Conservation (phyloP, 1,140 invertebrate species). For the Tenebrio molitor region DNA sequence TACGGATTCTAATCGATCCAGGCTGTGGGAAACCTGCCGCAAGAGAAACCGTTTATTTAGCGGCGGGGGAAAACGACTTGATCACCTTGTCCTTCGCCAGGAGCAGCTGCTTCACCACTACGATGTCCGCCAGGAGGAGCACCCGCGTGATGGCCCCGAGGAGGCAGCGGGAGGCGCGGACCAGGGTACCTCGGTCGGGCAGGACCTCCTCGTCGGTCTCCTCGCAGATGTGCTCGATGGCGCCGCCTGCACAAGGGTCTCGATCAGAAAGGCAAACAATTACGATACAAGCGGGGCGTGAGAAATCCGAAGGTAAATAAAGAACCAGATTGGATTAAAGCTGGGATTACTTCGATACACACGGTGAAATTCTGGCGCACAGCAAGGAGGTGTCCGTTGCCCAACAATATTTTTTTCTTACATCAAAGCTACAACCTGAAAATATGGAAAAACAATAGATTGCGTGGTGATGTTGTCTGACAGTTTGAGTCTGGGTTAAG, state of each 20-base stretch:
- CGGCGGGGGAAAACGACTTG: background rate
- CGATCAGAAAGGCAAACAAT: no score
- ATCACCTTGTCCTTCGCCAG: conserved; percentile 95
- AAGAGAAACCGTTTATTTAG: conserved; percentile 1
- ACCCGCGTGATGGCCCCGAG: conserved; percentile 96
- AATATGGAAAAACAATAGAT: no score
- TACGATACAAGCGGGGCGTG: no score
- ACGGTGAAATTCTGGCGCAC: no score
- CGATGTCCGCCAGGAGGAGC: conserved; percentile 97
- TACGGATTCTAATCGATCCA: conserved; percentile 92
- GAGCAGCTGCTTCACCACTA: conserved; percentile 97
- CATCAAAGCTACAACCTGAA: no score
- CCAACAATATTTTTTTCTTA: no score
- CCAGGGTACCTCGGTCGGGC: conserved; percentile 82
- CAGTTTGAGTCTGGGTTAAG: no score
- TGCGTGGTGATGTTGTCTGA: no score
- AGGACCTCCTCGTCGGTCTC: conserved; percentile 77
- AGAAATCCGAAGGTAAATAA: no score
- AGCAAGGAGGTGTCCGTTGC: no score
- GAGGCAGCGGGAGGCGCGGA: conserved; percentile 92
- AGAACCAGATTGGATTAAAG: no score
- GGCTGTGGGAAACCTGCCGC: conserved; percentile 79
- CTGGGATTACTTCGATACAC: no score
- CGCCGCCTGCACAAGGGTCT: conserved; percentile 75
- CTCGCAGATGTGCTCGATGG: conserved; percentile 91